Evolutionary conservation across 2,888 invertebrate genomes (phyloP).

Genomic region (Xanthorhoe designata): DNA sequence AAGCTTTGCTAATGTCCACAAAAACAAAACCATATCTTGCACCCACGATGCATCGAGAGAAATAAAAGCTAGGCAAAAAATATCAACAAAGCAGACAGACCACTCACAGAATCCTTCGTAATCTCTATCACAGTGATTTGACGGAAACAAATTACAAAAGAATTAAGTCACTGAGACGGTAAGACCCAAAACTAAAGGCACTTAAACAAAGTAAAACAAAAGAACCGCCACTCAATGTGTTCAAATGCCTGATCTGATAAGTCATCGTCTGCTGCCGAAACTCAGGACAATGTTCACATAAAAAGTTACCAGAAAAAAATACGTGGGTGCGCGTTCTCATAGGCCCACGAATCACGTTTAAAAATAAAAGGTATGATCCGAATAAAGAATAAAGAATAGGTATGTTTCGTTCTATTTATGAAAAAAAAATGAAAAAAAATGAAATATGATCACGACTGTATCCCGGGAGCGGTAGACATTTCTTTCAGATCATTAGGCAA

Average conservation of each 20-base stretch:
- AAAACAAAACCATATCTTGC: background rate
- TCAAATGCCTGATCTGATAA: constrained; percentile 59
- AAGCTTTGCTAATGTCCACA: background rate
- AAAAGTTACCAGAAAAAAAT: constrained; percentile 62
- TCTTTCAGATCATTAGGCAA: too few species aligned
- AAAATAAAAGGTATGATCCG: background rate
- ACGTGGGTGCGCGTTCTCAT: constrained; percentile 55
- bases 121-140: constrained; percentile 15
- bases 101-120: background rate
- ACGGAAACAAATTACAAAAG: constrained; percentile 4
- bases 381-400: background rate
- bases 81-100: background rate
- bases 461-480: too few species aligned
- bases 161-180: constrained; percentile 5
- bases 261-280: constrained; percentile 63
- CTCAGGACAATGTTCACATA: constrained; percentile 66
- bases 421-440: too few species aligned
- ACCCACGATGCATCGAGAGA: background rate
- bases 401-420: too few species aligned
- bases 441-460: too few species aligned
- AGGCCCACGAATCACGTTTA: constrained; percentile 25
- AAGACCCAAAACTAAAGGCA: constrained; percentile 11
- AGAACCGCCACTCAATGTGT: constrained; percentile 58
- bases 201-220: constrained; percentile 52
- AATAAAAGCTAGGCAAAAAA: background rate